Evolutionary conservation across 2,888 invertebrate species (phyloP).

Genomic region (Hydropsyche betteni): DNA sequence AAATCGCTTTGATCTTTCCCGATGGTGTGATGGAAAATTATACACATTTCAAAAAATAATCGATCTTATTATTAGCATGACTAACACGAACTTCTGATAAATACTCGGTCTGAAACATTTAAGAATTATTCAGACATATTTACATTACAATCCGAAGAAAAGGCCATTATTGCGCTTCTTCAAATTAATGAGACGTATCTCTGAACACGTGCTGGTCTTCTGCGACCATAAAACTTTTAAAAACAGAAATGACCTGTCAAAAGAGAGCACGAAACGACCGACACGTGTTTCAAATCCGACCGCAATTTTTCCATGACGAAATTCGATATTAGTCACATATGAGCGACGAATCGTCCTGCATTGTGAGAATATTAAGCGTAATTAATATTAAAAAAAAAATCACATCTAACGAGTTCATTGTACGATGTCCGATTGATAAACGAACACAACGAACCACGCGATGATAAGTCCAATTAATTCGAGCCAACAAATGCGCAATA

Average conservation of each 20-base stretch:
- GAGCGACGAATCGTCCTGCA: neutral
- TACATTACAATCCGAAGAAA: too few species aligned
- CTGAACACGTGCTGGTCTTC: slow-evolving; percentile 25
- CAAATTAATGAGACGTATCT: slow-evolving; percentile 3
- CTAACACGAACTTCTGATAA: neutral
- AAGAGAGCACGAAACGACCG: neutral
- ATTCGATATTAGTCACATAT: neutral
- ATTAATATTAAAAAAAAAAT: too few species aligned
- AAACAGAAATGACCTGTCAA: slow-evolving; percentile 7
- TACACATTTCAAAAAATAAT: neutral
- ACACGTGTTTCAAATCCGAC: slow-evolving; percentile 18
- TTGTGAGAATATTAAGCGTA: too few species aligned
- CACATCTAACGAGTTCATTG: neutral
- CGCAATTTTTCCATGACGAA: slow-evolving; percentile 8
- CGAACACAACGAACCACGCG: neutral
- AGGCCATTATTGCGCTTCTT: neutral
- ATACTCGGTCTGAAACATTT: too few species aligned
- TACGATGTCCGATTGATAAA: slow-evolving; percentile 7
- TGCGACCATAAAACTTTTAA: neutral
- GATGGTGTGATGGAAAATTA: neutral
- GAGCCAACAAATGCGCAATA: slow-evolving; percentile 19
- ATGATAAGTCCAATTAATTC: slow-evolving; percentile 20
- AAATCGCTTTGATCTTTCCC: neutral
- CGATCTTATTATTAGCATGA: neutral
- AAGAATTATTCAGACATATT: too few species aligned